These are phyloP conservation scores for Diuraphis noxia DNA, from an alignment of 1,140 invertebrate genomes.

Conservation along the genomic window DNA sequence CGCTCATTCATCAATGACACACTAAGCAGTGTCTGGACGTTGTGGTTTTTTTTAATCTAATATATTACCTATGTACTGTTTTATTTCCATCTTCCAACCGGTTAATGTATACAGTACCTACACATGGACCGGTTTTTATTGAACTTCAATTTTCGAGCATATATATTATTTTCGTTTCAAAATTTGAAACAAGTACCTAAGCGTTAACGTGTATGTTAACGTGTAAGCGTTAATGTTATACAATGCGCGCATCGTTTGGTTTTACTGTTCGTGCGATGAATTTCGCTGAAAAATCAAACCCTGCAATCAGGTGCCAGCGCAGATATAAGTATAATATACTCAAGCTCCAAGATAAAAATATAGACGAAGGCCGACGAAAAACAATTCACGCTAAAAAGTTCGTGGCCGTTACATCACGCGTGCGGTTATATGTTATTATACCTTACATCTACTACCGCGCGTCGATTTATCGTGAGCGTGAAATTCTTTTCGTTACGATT, in stretches of 20 bases:
- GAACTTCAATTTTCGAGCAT: not conserved
- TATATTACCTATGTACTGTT: not conserved
- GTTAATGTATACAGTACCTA: not conserved
- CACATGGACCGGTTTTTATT: not conserved
- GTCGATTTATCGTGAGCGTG: not conserved
- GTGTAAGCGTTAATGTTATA: not conserved
- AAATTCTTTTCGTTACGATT: not conserved
- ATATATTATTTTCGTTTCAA: not conserved
- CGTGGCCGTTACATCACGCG: not conserved
- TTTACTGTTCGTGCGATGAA: not conserved
- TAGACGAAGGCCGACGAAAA: not conserved
- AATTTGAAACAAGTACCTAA: not conserved
- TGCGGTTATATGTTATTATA: not conserved
- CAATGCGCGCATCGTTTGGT: not conserved
- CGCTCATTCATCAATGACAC: slow-evolving; percentile 14
- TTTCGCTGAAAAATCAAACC: not conserved
- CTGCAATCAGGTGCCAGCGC: not conserved
- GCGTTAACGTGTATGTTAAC: not conserved
- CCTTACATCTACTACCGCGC: not conserved
- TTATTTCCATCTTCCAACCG: not conserved
- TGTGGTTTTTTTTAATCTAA: not conserved
- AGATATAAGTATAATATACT: not conserved
- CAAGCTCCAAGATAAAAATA: not conserved
- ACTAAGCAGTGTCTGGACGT: not conserved
- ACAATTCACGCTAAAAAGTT: not conserved